Evolutionary conservation across 1,140 invertebrate genomes (phyloP), one percentile per base, ranked within the genome.

Genomic region (Holotrichia oblita): DNA sequence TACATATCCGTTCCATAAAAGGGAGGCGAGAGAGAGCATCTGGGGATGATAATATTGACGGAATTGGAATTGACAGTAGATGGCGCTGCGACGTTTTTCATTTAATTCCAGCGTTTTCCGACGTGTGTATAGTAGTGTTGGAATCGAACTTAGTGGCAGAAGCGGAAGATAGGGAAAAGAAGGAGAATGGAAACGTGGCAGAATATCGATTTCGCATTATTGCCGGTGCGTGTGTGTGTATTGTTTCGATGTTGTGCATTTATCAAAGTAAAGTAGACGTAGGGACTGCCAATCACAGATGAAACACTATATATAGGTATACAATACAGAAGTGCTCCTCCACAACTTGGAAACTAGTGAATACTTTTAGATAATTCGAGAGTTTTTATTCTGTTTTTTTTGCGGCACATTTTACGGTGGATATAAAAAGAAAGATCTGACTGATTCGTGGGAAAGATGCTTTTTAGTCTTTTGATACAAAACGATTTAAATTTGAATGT

Each of bases 141-240:
- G 61, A 69, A 24, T 69, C 61, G 61, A 34, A 14, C 12, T 55
- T 17, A 17, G 14, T n/a, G 48, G 48, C 14, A 55, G 9, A n/a
- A 55, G 27, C 27, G 27, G 27, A 55, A 55, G 48, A 55, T n/a
- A 55, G 48, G 48, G n/a, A 55, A 55, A 55, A 55, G 48, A 69
- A 69, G 17, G 27, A 10, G 61, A 34, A 34, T 34, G 27, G 27
- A 24, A 34, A 69, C 61, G 22, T 69, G 61, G 27, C 9, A 69
- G 27, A 69, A 69, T 69, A 69, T 69, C 61, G 61, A 69, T 69
- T 69, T 69, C 61, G 61, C 61, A 69, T 69, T 69, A 69, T 69
- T 69, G 27, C 27, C 27, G 27, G 27, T 34, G 27, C 27, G 27
- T 34, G 61, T 69, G 20, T 69, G 61, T 69, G 61, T 34, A 69